Evolutionary conservation across 1,140 invertebrate genomes (phyloP), one percentile per base, ranked within the genome.

Genomic region (Rhagoletis pomonella): DNA sequence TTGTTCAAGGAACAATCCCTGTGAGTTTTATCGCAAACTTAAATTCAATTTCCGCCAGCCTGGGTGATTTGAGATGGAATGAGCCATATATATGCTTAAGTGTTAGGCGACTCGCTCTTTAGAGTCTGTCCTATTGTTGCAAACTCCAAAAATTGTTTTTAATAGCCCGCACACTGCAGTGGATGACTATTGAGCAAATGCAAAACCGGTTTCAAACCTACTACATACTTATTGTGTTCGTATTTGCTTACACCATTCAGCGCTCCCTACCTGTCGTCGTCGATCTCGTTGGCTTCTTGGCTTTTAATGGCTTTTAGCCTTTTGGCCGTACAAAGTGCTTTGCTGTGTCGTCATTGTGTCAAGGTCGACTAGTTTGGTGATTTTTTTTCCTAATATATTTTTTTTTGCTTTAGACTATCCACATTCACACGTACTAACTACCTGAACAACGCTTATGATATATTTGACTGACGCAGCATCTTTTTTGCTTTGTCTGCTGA

Each of bases 291-390:
- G 17, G 44, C 47, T 81, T 81, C 4, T 58, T 81, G 17, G 42
- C 9, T 55, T 29, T 81, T 81, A 55, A 29, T 55, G 47, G 44
- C 47, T 77, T 44, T 55, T 81, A 81, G 47, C 14, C 73, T 50
- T 81, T 55, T 50, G 47, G 73, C 73, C 73, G 73, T 81, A 55
- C 73, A 81, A 81, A 81, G 73, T 81, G 73, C 73, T 55, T 5
- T 55, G 50, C 50, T 81, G 47, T 81, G 73, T 81, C 73, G 73
- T 81, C 73, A 81, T 81, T 81, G 73, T 81, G 73, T 81, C 73
- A 81, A 81, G 73, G 73, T 81, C 73, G 73, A 19, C 55, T 58
- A 29, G 73, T 81, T 81, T 55, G 50, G n/a, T 10, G 4, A 17
- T 3, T n/a, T 55, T 55, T 9, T 29, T 50, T 69, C 44, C 14